These are phyloP conservation scores for Lophius americanus DNA, from an alignment of 2,797 vertebrate species.

Conservation along the genomic window DNA sequence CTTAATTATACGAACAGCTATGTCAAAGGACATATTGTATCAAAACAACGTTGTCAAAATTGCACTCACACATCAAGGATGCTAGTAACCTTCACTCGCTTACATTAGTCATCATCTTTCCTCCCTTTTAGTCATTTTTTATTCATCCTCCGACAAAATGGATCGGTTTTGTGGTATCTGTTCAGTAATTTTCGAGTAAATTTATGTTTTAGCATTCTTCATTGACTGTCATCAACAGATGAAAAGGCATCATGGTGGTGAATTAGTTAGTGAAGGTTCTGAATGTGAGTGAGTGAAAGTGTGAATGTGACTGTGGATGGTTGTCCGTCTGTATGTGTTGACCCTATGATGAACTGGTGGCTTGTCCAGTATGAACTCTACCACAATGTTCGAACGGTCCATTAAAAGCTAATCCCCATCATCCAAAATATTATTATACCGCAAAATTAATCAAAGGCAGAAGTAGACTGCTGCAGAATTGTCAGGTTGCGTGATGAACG, in stretches of 20 bases:
- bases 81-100: too few species aligned
- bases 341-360: too few species aligned
- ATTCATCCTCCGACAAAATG: neutral
- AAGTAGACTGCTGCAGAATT: neutral
- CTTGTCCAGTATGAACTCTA: too few species aligned
- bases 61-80: too few species aligned
- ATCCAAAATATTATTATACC: neutral
- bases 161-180: neutral
- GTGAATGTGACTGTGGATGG: too few species aligned
- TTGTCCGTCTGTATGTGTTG: too few species aligned
- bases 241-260: too few species aligned
- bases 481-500: too few species aligned
- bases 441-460: neutral
- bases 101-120: too few species aligned
- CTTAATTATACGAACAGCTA: constrained; percentile 1
- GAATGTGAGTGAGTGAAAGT: too few species aligned
- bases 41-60: neutral
- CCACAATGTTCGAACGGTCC: neutral
- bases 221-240: neutral
- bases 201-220: neutral
- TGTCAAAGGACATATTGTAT: constrained; percentile 8
- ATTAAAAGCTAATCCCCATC: neutral
- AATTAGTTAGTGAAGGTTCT: too few species aligned
- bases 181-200: neutral
- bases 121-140: neutral